phyloP scores from a whole-genome alignment of 2,113 vertebrate species.

The Phrynosoma platyrhinos region DNA sequence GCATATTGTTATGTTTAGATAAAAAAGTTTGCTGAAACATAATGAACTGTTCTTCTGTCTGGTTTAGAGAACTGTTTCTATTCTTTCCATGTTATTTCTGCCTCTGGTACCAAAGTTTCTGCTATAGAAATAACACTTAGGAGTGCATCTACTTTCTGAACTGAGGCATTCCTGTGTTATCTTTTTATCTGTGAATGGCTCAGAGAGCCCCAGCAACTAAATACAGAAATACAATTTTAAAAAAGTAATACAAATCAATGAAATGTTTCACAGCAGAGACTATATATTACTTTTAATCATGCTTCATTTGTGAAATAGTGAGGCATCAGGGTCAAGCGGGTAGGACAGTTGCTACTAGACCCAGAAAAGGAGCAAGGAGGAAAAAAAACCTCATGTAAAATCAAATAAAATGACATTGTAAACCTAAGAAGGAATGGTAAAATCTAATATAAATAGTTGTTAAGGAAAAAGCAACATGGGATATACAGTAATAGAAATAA shows the following conservation, averaged over 20 bases:
- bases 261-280: neutral
- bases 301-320: neutral
- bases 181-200: neutral
- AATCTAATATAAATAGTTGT: neutral
- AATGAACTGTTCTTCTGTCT: too few relatives aligned
- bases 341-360: neutral
- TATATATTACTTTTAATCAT: neutral
- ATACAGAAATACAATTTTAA: neutral
- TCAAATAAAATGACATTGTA: neutral
- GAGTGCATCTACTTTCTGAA: too few relatives aligned
- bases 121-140: too few relatives aligned
- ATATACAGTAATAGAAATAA: too few relatives aligned
- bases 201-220: neutral
- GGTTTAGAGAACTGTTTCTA: too few relatives aligned
- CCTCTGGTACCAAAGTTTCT: too few relatives aligned
- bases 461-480: too few relatives aligned
- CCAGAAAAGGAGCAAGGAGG: neutral
- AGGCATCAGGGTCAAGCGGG: neutral
- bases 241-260: neutral
- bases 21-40: too few relatives aligned
- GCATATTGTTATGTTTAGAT: too few relatives aligned
- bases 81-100: too few relatives aligned
- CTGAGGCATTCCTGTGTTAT: too few relatives aligned
- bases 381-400: neutral
- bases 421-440: neutral